Percentiles rank a stretch among this genome's conserved stretches.
Conservation (phyloP, 1,140 invertebrate species). For the Stenopsyche tienmushanensis region DNA sequence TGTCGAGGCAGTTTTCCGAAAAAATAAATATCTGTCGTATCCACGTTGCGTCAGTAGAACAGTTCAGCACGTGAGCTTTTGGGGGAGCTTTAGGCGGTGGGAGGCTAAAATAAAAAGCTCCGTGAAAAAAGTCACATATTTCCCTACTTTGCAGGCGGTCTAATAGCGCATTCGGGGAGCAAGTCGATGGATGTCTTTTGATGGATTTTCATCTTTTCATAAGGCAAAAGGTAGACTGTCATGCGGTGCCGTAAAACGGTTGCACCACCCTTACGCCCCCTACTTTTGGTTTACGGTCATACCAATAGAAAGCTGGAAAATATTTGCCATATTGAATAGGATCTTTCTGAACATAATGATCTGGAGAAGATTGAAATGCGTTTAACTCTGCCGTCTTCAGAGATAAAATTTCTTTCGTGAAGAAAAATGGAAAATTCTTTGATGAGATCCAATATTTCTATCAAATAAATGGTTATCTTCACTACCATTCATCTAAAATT, state of each 20-base stretch:
- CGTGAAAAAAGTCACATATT: slow-evolving; percentile 34
- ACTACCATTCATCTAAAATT: too few species aligned
- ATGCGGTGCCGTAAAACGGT: neutral
- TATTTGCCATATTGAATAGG: slow-evolving; percentile 1
- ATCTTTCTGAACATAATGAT: neutral
- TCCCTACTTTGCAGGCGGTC: slow-evolving; percentile 28
- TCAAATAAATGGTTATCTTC: too few species aligned
- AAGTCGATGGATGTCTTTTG: slow-evolving; percentile 29
- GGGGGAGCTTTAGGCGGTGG: neutral
- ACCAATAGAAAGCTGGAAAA: neutral
- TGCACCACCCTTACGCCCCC: neutral
- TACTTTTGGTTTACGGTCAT: neutral
- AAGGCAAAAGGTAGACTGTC: slow-evolving; percentile 23
- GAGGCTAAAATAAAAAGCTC: slow-evolving; percentile 1
- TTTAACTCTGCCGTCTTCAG: too few species aligned
- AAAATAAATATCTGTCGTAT: slow-evolving; percentile 36
- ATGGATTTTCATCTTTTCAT: slow-evolving; percentile 40
- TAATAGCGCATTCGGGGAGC: slow-evolving; percentile 37
- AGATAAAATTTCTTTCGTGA: too few species aligned
- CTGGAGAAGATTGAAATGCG: neutral
- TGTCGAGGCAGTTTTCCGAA: slow-evolving; percentile 17
- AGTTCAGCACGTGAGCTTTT: slow-evolving; percentile 8
- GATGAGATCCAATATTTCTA: too few species aligned
- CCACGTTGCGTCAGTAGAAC: slow-evolving; percentile 28
- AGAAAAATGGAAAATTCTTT: too few species aligned